Conservation (phyloP, 2,113 vertebrate genomes). For the Hippocampus mohnikei region DNA sequence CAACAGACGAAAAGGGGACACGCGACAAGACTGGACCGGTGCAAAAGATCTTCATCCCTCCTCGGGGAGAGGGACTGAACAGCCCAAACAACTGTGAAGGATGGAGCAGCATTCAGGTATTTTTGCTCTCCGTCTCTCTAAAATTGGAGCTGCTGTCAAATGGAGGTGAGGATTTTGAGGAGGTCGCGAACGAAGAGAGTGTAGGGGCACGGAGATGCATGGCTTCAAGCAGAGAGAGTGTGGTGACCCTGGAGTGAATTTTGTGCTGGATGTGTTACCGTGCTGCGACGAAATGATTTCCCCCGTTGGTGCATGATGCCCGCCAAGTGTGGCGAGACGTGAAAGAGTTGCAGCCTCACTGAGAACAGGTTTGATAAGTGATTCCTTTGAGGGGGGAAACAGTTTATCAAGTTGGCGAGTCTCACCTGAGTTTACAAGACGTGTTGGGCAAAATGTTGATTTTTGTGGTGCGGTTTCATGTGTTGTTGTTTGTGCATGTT, state of each 20-base stretch:
- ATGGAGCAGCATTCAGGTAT: slow-evolving; percentile 52
- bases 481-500: slow-evolving; percentile 15
- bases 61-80: background rate
- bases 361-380: slow-evolving; percentile 26
- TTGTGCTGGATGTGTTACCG: slow-evolving; percentile 5
- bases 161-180: background rate
- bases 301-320: background rate
- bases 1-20: slow-evolving; percentile 5
- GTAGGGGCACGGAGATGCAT: slow-evolving; percentile 7
- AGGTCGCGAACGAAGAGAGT: background rate
- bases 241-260: slow-evolving; percentile 9
- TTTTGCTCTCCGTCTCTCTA: background rate
- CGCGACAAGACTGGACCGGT: slow-evolving; percentile 26
- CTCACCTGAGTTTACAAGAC: background rate
- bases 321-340: background rate
- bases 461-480: background rate
- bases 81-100: background rate
- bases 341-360: slow-evolving; percentile 23
- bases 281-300: slow-evolving; percentile 14
- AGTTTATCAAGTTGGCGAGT: slow-evolving; percentile 23
- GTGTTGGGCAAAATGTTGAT: background rate
- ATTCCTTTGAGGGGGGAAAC: slow-evolving; percentile 19
- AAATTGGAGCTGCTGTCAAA: background rate
- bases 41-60: slow-evolving; percentile 18
- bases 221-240: background rate